Evolutionary conservation across 2,113 vertebrate species (phyloP), one percentile per base, ranked within the genome.

Genomic region (Mustela nigripes): DNA sequence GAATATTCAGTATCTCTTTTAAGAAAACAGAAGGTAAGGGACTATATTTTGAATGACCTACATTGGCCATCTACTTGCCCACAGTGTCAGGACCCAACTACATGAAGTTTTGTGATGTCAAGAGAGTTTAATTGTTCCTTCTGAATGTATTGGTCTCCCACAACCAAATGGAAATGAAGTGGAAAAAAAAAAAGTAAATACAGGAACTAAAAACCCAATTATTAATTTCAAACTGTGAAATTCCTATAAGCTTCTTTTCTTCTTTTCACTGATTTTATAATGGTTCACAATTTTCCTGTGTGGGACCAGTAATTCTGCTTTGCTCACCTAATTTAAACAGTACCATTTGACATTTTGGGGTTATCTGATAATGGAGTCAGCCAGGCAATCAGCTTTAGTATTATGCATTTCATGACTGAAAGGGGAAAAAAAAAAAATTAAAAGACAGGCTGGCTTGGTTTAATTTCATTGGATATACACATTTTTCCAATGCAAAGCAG

Each of bases 101-200:
- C 63, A 94, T 96, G 89, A 74, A 98, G 97, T 92, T 98, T 97
- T 94, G 81, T 58, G 65, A 85, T 96, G 98, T 98, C 97, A 98
- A 97, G 91, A 98, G 89, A 98, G 97, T 98, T 98, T 98, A 98
- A 99, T 98, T 98, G 96, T 95, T 93, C 62, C 36, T 97, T 97
- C 85, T 98, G 94, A 98, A 91, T 92, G 84, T 62, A 94, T 84
- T 96, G 94, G 71, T 48, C 98, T 98, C 94, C 82, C 95, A 97
- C 87, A 97, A 56, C 80, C 50, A 88, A 97, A 95, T 94, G 95
- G 95, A 98, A 97, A 96, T 94, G 81, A 97, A 89, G 74, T 56
- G 95, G 33, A 85, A 90, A 96, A 87, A 91, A 53, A 39, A 76
- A 56, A 82, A 56, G 81, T 87, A 87, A 86, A 79, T 39, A 67